Evolutionary conservation across 2,113 vertebrate species (phyloP), one percentile per base, ranked within the genome.

Genomic region (Sinocyclocheilus rhinocerous): DNA sequence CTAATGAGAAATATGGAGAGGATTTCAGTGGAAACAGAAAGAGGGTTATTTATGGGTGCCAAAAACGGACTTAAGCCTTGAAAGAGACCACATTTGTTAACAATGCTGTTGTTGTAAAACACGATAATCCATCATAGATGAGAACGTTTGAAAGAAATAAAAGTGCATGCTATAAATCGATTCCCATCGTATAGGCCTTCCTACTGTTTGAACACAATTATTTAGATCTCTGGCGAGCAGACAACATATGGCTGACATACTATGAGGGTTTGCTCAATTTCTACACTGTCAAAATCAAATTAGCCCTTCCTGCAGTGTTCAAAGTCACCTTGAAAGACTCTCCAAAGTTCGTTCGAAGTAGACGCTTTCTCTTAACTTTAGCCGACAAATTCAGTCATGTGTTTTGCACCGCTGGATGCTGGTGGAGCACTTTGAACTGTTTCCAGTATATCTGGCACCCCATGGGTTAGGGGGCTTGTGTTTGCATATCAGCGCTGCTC

Each of bases 1-100:
- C 94, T 97, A 86, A 76, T 39, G 33, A 42, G 45, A 75, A 24
- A 63, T 26, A 82, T 24, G 3, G 22, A 85, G 57, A 88, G 90
- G 91, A 91, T 81, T 86, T 65, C 11, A 85, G 29, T 42, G 45
- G 39, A 63, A 50, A 81, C 29, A 73, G 61, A 18, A 48, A 48
- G 11, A 48, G 11, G 76, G 16, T 67, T 48, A 81, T 81, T 81
- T 81, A 83, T 70, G 6, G 16, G 65, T 36, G 81, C 24, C 65
- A 69, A 70, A 82, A 36, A 70, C 24, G 10, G 15, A 67, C 57
- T 42, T 24, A 16, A 29, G 39, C 39, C 24, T 63, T 63, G 22
- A 80, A 72, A 72, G 20, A 55, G 65, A 83, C 67, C 81, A 57
- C 45, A 29, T 69, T 84, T 73, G 81, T 73, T 84, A 82, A 82